Evolutionary conservation across 30 jellyfish, hydroid and myxozoan genomes (phyloP).

Genomic region (Cassiopea xamachana): DNA sequence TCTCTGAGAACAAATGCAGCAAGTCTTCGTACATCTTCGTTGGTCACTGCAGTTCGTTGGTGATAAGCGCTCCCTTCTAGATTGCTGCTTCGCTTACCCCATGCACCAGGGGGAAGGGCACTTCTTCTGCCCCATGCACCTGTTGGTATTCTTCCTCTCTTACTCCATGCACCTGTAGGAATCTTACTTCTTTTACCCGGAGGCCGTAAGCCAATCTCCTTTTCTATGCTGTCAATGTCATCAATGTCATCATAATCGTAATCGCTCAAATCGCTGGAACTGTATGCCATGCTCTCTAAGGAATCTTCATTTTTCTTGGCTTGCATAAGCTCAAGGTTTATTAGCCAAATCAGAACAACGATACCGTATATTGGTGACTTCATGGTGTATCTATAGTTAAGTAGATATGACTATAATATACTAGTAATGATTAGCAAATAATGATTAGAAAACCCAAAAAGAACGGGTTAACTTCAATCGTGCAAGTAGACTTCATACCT

Average conservation of each 20-base stretch:
- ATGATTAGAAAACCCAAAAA: too few relatives aligned
- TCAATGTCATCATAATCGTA: constrained; percentile 3
- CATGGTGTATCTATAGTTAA: background rate
- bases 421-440: too few relatives aligned
- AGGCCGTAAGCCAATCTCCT: background rate
- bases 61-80: background rate
- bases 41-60: background rate
- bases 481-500: too few relatives aligned
- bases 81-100: constrained; percentile 12
- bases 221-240: background rate
- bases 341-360: background rate
- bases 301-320: background rate
- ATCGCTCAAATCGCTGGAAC: background rate
- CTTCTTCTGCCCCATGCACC: constrained; percentile 39
- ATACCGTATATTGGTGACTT: constrained; percentile 13
- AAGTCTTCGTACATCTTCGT: background rate
- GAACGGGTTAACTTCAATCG: too few relatives aligned
- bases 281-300: background rate
- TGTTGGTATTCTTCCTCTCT: constrained; percentile 15
- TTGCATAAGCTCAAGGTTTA: background rate
- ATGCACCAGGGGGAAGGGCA: constrained; percentile 33
- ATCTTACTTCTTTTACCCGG: constrained; percentile 13
- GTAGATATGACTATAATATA: too few relatives aligned
- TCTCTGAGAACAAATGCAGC: too few relatives aligned
- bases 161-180: constrained; percentile 47